Evolutionary conservation across 1,140 invertebrate genomes (phyloP).

Genomic region (Homarus americanus): DNA sequence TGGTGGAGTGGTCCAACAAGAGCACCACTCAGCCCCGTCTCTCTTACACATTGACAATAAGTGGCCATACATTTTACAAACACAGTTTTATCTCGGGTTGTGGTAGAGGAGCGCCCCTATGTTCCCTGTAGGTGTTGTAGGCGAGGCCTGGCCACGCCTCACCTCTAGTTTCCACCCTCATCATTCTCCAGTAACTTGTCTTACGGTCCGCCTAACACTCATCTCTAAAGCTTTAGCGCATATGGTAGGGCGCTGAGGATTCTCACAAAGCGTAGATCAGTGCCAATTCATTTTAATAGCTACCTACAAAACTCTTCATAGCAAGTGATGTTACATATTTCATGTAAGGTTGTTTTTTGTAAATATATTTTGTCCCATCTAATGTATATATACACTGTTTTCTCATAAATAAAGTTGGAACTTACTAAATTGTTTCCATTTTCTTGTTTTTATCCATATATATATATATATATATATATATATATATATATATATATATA

Average conservation of each 20-base stretch:
- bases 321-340: conserved; percentile 52
- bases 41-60: conserved; percentile 16
- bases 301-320: conserved; percentile 21
- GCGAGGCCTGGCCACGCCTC: conserved; percentile 17
- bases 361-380: conserved; percentile 65
- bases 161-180: background rate
- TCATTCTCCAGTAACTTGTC: conserved; percentile 24
- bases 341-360: conserved; percentile 61
- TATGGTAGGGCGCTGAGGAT: conserved; percentile 55
- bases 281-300: conserved; percentile 56
- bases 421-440: conserved; percentile 18
- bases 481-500: no score
- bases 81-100: conserved; percentile 9
- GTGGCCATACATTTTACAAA: background rate
- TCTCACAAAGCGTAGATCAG: conserved; percentile 62
- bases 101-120: conserved; percentile 26
- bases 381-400: conserved; percentile 52
- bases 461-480: no score
- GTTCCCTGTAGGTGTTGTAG: conserved; percentile 12
- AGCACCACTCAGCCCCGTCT: background rate
- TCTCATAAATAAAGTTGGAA: conserved; percentile 62
- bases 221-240: conserved; percentile 56
- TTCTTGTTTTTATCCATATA: conserved; percentile 29
- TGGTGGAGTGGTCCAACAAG: background rate
- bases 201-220: conserved; percentile 54